Percentiles rank a stretch among this genome's conserved stretches.
These are phyloP conservation scores for Aptenodytes patagonicus DNA, from an alignment of 2,113 vertebrate genomes.

Conservation along the genomic window DNA sequence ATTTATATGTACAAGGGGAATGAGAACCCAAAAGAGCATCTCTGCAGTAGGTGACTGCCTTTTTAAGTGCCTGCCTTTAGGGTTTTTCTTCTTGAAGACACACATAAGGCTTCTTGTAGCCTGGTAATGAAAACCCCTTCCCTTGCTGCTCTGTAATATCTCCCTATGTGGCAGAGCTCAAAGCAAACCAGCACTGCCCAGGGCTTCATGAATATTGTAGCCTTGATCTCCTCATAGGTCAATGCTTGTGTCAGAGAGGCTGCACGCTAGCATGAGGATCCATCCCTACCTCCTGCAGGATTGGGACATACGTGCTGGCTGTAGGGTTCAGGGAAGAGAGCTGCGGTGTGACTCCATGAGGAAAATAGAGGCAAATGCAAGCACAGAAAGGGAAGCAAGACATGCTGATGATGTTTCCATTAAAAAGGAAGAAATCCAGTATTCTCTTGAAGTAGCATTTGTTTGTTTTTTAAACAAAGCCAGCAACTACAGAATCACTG, in stretches of 20 bases:
- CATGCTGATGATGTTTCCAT: not conserved
- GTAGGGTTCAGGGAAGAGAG: rapidly evolving
- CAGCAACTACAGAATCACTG: not conserved
- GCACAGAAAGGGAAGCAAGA: not conserved
- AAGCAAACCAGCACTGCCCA: not conserved
- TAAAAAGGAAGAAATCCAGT: not conserved
- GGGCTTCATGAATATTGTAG: not conserved
- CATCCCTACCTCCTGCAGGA: not conserved
- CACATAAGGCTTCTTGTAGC: not conserved
- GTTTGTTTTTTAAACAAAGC: not conserved
- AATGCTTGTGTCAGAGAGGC: not conserved
- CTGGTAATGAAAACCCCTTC: not conserved
- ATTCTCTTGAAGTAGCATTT: not conserved
- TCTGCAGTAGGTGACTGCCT: not conserved
- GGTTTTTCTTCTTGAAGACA: not conserved
- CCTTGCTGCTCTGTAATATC: not conserved
- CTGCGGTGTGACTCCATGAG: rapidly evolving
- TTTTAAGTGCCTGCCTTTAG: not conserved
- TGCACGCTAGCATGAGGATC: rapidly evolving
- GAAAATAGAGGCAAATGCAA: not conserved
- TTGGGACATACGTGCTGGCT: rapidly evolving
- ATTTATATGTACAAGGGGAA: rapidly evolving
- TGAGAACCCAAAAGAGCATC: not conserved
- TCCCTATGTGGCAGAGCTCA: not conserved
- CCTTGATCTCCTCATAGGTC: not conserved